A percentile compares a stretch with the other conserved stretches of the same genome.
These are phyloP conservation scores for Coleophora flavipennella DNA, from an alignment of 2,888 invertebrate genomes.

Conservation along the genomic window DNA sequence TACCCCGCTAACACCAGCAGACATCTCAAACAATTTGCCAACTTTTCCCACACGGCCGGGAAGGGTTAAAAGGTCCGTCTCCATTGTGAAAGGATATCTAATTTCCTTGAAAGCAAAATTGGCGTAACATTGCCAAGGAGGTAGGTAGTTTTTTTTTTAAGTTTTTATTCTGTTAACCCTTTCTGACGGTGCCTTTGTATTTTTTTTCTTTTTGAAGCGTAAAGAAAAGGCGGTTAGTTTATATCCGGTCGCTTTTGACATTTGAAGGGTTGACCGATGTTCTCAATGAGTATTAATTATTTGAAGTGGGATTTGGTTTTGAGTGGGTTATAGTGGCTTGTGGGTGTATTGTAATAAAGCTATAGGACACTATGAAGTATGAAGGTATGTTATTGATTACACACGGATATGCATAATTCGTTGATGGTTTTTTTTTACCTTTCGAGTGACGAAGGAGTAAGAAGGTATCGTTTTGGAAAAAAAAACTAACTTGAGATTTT, in stretches of 20 bases:
- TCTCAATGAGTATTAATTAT: slow-evolving; percentile 68
- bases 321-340: slow-evolving; percentile 43
- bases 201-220: slow-evolving; percentile 51
- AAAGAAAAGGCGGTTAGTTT: slow-evolving; percentile 73
- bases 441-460: no score
- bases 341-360: slow-evolving; percentile 23
- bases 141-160: slow-evolving; percentile 24
- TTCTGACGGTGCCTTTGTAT: slow-evolving; percentile 51
- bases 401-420: background rate
- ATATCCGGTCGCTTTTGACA: slow-evolving; percentile 66
- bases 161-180: slow-evolving; percentile 49
- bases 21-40: slow-evolving; percentile 33
- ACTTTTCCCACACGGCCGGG: slow-evolving; percentile 60
- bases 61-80: slow-evolving; percentile 57
- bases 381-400: background rate
- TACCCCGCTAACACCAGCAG: slow-evolving; percentile 28
- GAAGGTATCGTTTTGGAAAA: no score
- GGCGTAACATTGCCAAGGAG: slow-evolving; percentile 65
- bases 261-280: slow-evolving; percentile 56
- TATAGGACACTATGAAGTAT: no score
- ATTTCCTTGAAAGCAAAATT: slow-evolving; percentile 72
- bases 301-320: slow-evolving; percentile 57
- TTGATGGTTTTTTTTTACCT: no score
- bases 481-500: no score
- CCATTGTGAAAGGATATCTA: slow-evolving; percentile 67